Percentiles rank a stretch among this genome's conserved stretches.
phyloP scores from a whole-genome alignment of 2,888 invertebrate genomes.

The Nomada hirtipes region DNA sequence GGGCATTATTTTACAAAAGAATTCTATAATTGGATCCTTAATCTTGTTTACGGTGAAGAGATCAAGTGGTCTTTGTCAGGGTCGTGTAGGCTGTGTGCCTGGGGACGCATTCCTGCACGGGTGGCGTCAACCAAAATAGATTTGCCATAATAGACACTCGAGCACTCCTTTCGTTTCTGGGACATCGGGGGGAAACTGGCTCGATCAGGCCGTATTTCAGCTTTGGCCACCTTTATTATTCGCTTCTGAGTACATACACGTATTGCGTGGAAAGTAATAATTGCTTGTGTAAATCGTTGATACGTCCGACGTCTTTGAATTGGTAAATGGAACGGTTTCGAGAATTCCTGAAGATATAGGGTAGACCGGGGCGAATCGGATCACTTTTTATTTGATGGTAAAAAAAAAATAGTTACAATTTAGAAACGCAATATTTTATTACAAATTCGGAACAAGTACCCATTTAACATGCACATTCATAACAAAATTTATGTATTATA shows the following conservation, averaged over 20 bases:
- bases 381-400: no score
- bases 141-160: conserved; percentile 57
- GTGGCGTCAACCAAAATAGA: conserved; percentile 67
- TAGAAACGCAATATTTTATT: no score
- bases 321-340: neutral
- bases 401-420: no score
- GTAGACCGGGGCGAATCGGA: no score
- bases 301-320: neutral
- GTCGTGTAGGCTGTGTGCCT: conserved; percentile 60
- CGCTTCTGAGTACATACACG: neutral
- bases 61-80: conserved; percentile 73
- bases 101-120: conserved; percentile 68
- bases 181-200: conserved; percentile 58
- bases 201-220: conserved; percentile 33
- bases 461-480: no score
- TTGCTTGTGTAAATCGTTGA: conserved; percentile 9
- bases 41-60: conserved; percentile 72
- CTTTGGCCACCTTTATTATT: conserved; percentile 28
- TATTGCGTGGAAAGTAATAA: conserved; percentile 6
- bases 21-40: conserved; percentile 72
- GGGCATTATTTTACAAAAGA: conserved; percentile 61
- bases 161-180: conserved; percentile 68
- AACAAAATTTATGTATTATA: no score
- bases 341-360: neutral
- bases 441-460: no score